Conservation (phyloP, 2,888 invertebrate genomes). For the Folsomia candida region DNA sequence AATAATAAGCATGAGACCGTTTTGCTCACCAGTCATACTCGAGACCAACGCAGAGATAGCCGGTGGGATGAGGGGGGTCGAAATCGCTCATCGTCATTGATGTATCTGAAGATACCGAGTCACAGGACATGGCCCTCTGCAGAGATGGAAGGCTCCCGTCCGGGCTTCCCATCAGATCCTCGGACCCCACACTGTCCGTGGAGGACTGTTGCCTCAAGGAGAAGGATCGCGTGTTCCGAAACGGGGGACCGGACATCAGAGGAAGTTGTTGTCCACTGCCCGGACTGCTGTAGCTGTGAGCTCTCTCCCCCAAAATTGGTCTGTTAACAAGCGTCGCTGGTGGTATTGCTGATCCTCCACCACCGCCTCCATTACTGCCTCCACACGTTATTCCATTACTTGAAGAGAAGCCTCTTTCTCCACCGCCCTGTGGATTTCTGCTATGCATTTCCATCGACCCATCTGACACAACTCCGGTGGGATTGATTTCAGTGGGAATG, state of each 20-base stretch:
- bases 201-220: conserved; percentile 49
- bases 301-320: conserved; percentile 1
- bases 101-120: conserved; percentile 76
- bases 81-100: conserved; percentile 69
- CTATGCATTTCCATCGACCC: background rate
- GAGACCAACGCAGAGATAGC: conserved; percentile 72
- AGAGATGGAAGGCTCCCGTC: conserved; percentile 54
- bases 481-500: no score
- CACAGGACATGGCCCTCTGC: conserved; percentile 71
- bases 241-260: conserved; percentile 23
- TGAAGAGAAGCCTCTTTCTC: background rate
- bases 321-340: background rate
- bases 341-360: background rate
- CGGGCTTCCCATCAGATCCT: conserved; percentile 40
- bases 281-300: background rate
- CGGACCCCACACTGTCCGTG: conserved; percentile 47
- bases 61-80: conserved; percentile 67
- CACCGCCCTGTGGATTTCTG: background rate
- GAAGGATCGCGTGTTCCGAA: conserved; percentile 43
- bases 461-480: background rate
- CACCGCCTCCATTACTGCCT: background rate
- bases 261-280: conserved; percentile 20
- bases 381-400: no score
- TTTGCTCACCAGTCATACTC: conserved; percentile 70
- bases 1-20: background rate